Evolutionary conservation across 2,888 invertebrate genomes (phyloP).

Genomic region (Osmoderma eremita): DNA sequence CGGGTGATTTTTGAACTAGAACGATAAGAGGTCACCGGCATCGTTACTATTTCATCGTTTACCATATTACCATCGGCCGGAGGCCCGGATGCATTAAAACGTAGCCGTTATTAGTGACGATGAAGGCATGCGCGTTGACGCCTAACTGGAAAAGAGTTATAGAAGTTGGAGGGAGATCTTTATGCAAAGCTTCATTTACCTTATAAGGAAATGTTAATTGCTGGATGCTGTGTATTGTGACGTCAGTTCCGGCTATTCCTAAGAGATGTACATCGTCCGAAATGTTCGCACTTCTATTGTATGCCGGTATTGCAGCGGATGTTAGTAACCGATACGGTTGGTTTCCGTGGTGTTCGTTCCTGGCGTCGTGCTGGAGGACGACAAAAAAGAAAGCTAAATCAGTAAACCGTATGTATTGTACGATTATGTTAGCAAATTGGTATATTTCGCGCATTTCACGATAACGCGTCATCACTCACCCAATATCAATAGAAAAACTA

Average conservation of each 20-base stretch:
- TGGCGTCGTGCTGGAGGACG: constrained; percentile 8
- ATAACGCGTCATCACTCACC: no score
- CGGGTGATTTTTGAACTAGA: constrained; percentile 54
- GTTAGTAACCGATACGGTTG: constrained; percentile 79
- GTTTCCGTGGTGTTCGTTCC: constrained; percentile 52
- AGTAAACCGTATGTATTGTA: no score
- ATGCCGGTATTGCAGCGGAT: constrained; percentile 93
- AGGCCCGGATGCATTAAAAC: constrained; percentile 94
- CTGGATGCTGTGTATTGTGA: constrained; percentile 90
- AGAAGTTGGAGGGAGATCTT: not conserved
- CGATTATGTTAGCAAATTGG: constrained; percentile 44
- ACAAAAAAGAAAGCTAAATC: no score
- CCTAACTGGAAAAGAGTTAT: constrained; percentile 74
- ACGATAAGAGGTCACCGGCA: not conserved
- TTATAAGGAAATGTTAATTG: constrained; percentile 91
- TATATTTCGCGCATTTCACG: not conserved
- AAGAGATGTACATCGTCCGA: constrained; percentile 75
- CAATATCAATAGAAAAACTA: no score
- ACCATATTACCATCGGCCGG: constrained; percentile 81
- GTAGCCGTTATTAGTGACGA: constrained; percentile 97
- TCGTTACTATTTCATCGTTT: not conserved
- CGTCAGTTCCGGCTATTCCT: constrained; percentile 96
- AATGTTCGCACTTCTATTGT: constrained; percentile 75
- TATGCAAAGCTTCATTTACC: constrained; percentile 61
- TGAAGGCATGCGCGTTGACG: constrained; percentile 95